Conservation (phyloP, 2,888 invertebrate genomes). For the Caenorhabditis sulstoni region DNA sequence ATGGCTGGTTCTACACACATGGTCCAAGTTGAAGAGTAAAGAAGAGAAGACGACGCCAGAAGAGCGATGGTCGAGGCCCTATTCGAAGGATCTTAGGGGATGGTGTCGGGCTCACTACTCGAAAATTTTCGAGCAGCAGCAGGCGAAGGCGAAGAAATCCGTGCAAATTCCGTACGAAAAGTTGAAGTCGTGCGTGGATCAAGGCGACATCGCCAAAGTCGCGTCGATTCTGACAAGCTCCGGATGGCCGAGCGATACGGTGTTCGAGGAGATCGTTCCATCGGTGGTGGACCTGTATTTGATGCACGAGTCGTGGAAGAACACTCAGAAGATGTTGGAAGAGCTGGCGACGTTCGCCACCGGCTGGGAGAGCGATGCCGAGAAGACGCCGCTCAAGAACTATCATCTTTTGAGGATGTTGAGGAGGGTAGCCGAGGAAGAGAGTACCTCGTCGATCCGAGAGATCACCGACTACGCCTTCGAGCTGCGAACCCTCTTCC, state of each 20-base stretch:
- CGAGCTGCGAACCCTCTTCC: conserved; percentile 71
- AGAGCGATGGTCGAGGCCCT: conserved; percentile 41
- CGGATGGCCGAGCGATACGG: conserved; percentile 70
- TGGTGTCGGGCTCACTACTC: conserved; percentile 60
- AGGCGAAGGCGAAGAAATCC: background rate
- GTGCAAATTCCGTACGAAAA: conserved; percentile 46
- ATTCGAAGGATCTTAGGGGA: conserved; percentile 52
- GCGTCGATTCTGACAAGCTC: conserved; percentile 48
- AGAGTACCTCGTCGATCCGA: conserved; percentile 43
- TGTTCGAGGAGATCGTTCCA: conserved; percentile 68
- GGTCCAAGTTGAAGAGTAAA: conserved; percentile 56
- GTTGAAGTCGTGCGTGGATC: conserved; percentile 59
- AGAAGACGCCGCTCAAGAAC: conserved; percentile 65
- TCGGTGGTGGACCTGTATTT: conserved; percentile 65
- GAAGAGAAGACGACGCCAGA: conserved; percentile 17
- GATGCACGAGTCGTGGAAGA: conserved; percentile 69
- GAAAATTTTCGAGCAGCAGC: conserved; percentile 54
- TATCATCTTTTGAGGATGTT: conserved; percentile 67
- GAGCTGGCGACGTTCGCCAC: conserved; percentile 43
- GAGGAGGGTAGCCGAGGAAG: conserved; percentile 55
- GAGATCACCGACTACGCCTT: conserved; percentile 69
- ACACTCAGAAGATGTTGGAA: conserved; percentile 62
- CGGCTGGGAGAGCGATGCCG: conserved; percentile 37
- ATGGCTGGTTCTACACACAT: conserved; percentile 57
- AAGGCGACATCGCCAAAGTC: conserved; percentile 65